Conservation (phyloP, 1,140 invertebrate genomes). For the Octopus bimaculoides region DNA sequence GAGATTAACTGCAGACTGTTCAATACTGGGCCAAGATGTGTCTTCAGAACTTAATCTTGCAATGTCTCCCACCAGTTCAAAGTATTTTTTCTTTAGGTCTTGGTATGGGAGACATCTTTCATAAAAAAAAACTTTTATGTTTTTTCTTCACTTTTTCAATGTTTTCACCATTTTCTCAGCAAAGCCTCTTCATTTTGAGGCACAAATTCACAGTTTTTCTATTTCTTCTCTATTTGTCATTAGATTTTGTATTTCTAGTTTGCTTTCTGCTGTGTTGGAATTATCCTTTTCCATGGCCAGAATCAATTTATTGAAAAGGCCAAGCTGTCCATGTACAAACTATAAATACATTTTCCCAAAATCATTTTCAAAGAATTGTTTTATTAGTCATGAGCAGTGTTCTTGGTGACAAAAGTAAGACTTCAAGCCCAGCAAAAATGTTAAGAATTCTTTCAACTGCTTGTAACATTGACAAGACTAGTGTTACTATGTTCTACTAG, state of each 20-base stretch:
- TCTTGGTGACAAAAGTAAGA: slow-evolving; percentile 1
- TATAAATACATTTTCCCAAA: not conserved
- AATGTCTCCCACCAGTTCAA: not conserved
- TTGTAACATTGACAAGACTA: not conserved
- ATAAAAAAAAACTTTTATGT: not conserved
- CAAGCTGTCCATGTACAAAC: slow-evolving; percentile 6
- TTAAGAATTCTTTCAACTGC: not conserved
- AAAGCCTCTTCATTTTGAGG: not conserved
- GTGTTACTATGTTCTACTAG: not conserved
- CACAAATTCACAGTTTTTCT: slow-evolving; percentile 7
- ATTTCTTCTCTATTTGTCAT: slow-evolving; percentile 1
- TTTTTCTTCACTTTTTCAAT: slow-evolving; percentile 5
- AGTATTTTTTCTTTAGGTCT: not conserved
- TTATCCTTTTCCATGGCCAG: not conserved
- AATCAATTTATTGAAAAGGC: not conserved
- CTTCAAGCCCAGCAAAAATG: not conserved
- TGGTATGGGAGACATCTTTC: not conserved
- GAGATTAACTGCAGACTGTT: slow-evolving; percentile 1
- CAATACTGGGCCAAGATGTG: slow-evolving; percentile 6
- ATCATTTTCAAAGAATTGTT: slow-evolving; percentile 5
- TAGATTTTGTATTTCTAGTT: slow-evolving; percentile 7
- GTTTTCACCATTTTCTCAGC: not conserved
- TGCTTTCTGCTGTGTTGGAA: not conserved
- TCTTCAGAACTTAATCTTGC: not conserved
- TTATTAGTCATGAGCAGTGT: not conserved